Evolutionary conservation across 2,888 invertebrate genomes (phyloP), one percentile per base, ranked within the genome.

Genomic region (Agrilus biguttatus): DNA sequence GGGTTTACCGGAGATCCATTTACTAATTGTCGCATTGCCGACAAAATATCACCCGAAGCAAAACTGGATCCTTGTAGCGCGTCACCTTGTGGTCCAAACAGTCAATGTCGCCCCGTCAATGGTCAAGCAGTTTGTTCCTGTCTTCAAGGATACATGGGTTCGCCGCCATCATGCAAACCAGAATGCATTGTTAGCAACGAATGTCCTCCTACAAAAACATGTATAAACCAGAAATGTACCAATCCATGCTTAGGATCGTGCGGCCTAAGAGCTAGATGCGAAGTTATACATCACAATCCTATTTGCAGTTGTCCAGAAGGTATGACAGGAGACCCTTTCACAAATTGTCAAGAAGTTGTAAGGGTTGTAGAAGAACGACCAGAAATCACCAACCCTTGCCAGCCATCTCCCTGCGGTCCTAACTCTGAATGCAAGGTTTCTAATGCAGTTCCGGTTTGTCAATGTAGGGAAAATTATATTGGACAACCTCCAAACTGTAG

Each of bases 401-500:
- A 71, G 46, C 83, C 84, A 45, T 79, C 82, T 34, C 87, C 88
- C 1, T 89, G 89, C 66, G 88, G 89, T 45, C 82, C 85, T 2
- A 86, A 87, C 61, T 74, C 87, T 3, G 67, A 78, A 48, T 89
- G 89, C 57, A 68, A 77, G 51, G 72, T 74, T 47, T 66, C 73
- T 42, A 78, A 80, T 43, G 77, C 73, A 37, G 72, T 72, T 54
- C 77, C 86, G 37, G 76, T 80, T 14, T 90, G 89, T 57, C 76
- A 79, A 49, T 90, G 90, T 58, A 63, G 78, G n/a, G 75, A 77
- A 41, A 77, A 77, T 51, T 89, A 86, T 57, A 71, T 83, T 38
- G 89, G 88, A 33, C 73, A 76, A 40, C 85, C 88, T 47, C 86
- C 87, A 21, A 81, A 83, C 53, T 88, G 88, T 56, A 73, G 86